These are phyloP conservation scores for Gryon sp. DNA, from an alignment of 1,140 invertebrate species.

Conservation along the genomic window DNA sequence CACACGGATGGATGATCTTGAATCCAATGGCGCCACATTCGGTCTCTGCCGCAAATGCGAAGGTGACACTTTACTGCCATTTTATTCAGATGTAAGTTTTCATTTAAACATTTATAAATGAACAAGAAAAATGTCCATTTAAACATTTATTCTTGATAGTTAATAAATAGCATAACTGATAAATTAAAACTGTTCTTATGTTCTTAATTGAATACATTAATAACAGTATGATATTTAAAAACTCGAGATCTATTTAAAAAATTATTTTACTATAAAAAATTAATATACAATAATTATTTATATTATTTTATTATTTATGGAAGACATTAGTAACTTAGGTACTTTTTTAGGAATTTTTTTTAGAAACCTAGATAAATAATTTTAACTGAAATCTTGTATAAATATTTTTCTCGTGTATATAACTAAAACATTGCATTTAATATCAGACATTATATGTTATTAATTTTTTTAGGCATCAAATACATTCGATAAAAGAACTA, in stretches of 20 bases:
- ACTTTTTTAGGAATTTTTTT: too few relatives aligned
- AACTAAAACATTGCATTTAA: too few relatives aligned
- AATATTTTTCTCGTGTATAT: too few relatives aligned
- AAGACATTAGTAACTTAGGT: too few relatives aligned
- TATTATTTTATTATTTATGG: background rate
- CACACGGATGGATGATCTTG: slow-evolving; percentile 55
- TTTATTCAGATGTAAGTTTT: slow-evolving; percentile 73
- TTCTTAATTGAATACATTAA: background rate
- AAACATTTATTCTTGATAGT: too few relatives aligned
- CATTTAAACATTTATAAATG: background rate
- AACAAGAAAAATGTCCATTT: background rate
- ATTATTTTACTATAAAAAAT: slow-evolving; percentile 4
- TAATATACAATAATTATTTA: background rate
- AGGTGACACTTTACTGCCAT: slow-evolving; percentile 73
- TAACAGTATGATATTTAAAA: too few relatives aligned
- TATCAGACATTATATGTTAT: too few relatives aligned
- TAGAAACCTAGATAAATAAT: background rate
- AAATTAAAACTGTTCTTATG: too few relatives aligned
- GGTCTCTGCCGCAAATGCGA: slow-evolving; percentile 70
- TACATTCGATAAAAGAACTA: slow-evolving; percentile 42
- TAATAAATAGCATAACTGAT: too few relatives aligned
- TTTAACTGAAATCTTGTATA: too few relatives aligned
- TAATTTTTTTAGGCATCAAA: slow-evolving; percentile 69
- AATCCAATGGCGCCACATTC: slow-evolving; percentile 46
- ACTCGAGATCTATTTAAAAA: too few relatives aligned